Evolutionary conservation across 2,797 vertebrate species (phyloP), one percentile per base, ranked within the genome.

Genomic region (Sebastes diploproa): DNA sequence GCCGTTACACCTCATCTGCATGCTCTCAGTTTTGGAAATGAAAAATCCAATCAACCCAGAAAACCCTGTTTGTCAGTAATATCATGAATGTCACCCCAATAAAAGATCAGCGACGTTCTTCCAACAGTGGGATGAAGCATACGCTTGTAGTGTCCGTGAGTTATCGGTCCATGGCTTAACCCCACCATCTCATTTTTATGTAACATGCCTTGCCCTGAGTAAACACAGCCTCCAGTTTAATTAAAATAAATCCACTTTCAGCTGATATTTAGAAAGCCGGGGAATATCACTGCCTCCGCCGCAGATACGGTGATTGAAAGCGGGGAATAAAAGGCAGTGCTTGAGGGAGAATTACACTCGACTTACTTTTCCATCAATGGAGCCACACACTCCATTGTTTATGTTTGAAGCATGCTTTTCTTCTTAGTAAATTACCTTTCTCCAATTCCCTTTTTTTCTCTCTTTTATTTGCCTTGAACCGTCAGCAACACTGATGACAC

Each of bases 161-260:
- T 89, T 89, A 89, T 86, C 87, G 67, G 71, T 65, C 66, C 73
- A 32, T 61, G 78, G 79, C 77, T 85, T 80, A 58, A 73, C 46
- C 18, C 34, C 42, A 22, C 52, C 73, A 72, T 90, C 89, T 92
- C 72, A 72, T 91, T 87, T 90, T 89, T 83, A 88, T 91, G 84
- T 90, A 89, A 84, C 86, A 65, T 75, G 81, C 72, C 81, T 83
- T 73, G 80, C 84, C 89, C 89, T 91, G 91, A 91, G 92, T 94
- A 93, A 95, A 96, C 93, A 93, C 84, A 72, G 77, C 79, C 86
- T 68, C 77, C 86, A 77, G 91, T 95, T 95, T 95, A 96, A 96
- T 96, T 95, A 95, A 95, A 96, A 96, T 95, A 94, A 95, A 96
- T 95, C 94, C 92, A 90, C 91, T 89, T 92, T 92, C 84, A 83